Conservation (phyloP, 92 coral and sea anemone species). For the Virgularia gustaviana region DNA sequence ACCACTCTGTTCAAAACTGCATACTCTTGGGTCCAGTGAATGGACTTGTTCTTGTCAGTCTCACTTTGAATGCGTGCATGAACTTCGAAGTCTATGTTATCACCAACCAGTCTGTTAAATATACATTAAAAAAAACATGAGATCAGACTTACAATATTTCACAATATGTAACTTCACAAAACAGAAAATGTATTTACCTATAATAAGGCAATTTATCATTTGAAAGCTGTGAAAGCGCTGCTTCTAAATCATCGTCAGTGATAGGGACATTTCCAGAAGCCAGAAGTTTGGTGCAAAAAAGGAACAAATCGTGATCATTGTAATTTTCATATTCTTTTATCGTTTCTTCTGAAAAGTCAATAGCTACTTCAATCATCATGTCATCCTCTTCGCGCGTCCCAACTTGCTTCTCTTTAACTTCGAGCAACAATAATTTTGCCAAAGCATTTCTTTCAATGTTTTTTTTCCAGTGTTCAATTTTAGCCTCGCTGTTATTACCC, state of each 20-base stretch:
- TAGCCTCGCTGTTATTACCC: conserved; percentile 53
- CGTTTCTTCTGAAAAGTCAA: conserved; percentile 41
- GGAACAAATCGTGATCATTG: not conserved
- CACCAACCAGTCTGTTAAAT: conserved; percentile 45
- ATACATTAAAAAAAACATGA: conserved; percentile 1
- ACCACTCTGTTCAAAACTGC: conserved; percentile 47
- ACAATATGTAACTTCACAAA: not conserved
- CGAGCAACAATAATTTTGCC: conserved; percentile 25
- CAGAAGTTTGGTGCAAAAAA: conserved; percentile 19
- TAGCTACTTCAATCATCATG: conserved; percentile 18
- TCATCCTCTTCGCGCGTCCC: conserved; percentile 20
- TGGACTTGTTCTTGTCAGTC: conserved; percentile 47
- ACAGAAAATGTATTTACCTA: conserved; percentile 11
- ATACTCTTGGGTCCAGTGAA: conserved; percentile 75
- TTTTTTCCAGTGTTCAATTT: conserved; percentile 46
- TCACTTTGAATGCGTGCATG: conserved; percentile 50
- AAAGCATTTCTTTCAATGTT: conserved; percentile 41
- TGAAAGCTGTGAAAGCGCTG: conserved; percentile 6
- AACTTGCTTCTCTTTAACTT: conserved; percentile 46
- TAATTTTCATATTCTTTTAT: conserved; percentile 13
- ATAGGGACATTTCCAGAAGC: not conserved
- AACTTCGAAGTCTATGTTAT: conserved; percentile 47
- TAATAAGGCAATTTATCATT: conserved; percentile 24
- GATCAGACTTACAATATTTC: not conserved
- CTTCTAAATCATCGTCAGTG: conserved; percentile 27